Evolutionary conservation across 2,888 invertebrate genomes (phyloP), one percentile per base, ranked within the genome.

Genomic region (Chloroclystis v-ata): DNA sequence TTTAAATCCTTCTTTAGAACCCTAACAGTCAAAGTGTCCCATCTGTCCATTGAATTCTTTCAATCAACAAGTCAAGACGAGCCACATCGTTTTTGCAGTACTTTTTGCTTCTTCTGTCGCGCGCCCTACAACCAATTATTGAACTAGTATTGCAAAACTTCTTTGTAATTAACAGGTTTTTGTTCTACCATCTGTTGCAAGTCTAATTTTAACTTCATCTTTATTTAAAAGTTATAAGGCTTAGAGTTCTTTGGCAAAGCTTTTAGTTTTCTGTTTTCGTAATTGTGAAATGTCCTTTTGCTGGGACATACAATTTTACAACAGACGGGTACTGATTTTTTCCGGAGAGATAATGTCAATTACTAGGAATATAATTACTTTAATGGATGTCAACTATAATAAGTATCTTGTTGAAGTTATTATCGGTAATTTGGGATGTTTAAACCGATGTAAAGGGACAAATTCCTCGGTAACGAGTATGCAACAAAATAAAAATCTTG

Each of bases 111-210:
- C 61, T 61, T 61, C 65, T 74, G 75, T 77, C 79, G 76, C 78
- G 74, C 72, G 72, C 71, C 69, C 69, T 69, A 62, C 57, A 53
- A 63, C 69, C 72, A 81, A 80, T 81, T 81, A 81, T 76, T 72
- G 69, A 75, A 78, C 78, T 78, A 73, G 78, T 79, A 74, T 76
- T 69, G 64, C 69, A 70, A 78, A 45, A 75, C 73, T 73, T 64
- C 70, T 63, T 65, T 59, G 65, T 76, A 79, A 82, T 83, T 80
- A 82, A 75, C 79, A 71, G 75, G 78, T 75, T 76, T 69, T 65
- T 51, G 29, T 62, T 49, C 46, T 60, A 60, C 63, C 82, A 81
- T 79, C 78, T 82, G 79, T 72, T 37, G 26, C 1, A 26, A n/a
- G 25, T 25, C 6, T 10, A 32, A 13, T 28, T 55, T 42, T 52